Evolutionary conservation across 2,113 vertebrate genomes (phyloP), one percentile per base, ranked within the genome.

Genomic region (Rhombomys opimus): DNA sequence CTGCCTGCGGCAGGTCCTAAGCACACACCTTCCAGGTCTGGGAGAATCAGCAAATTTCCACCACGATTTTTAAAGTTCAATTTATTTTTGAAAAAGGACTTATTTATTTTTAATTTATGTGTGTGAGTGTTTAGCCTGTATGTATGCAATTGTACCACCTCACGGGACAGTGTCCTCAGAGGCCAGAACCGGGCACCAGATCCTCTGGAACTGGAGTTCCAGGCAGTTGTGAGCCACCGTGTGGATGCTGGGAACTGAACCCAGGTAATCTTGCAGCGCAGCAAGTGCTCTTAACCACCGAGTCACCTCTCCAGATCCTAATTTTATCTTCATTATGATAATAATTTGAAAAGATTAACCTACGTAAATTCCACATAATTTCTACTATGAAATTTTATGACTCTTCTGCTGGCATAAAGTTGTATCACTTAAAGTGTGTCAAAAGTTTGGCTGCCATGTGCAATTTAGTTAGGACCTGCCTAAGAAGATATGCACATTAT

Each of bases 241-340:
- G n/a, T 84, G n/a, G 38, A 18, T 30, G 1, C 23, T 41, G n/a
- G 7, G 59, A 84, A 41, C 35, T 63, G 81, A 84, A 41, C 38
- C 23, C 59, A 84, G 59, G 59, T 63, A n/a, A 3, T 41, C 23
- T 9, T 41, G 59, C 9, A 82, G 35, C 25, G 12, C 35, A n/a
- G 35, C 20, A 38, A 82, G 80, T 25, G 57, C 22, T 61, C 22
- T 61, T 61, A 82, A 41, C n/a, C 57, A 84, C n/a, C 4, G 38
- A 63, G n/a, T 41, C 59, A 41, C 41, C 59, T 63, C 59, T 84
- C 81, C 22, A 84, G 59, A 63, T 7, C 23, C n/a, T 41, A 18
- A 10, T 46, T 59, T 94, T 87, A 96, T n/a, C 84, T 94, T 73
- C 14, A 76, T 85, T 89, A 57, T 86, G 50, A 78, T 90, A 72